A percentile compares a stretch with the other conserved stretches of the same genome.
These are phyloP conservation scores for Harpegnathos saltator DNA, from an alignment of 1,140 invertebrate species.

Conservation along the genomic window DNA sequence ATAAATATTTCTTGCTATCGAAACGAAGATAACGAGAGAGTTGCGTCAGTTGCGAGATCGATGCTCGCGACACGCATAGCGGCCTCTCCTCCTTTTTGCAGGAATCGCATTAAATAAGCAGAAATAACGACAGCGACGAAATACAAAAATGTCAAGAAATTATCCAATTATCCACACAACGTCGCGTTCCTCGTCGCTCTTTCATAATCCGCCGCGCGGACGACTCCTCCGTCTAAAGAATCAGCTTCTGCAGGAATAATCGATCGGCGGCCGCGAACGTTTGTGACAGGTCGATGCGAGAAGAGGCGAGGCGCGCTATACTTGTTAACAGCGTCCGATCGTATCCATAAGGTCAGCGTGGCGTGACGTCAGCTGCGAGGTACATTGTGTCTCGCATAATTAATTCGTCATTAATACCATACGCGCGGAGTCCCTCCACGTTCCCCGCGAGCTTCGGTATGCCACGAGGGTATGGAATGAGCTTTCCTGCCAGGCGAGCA, in stretches of 20 bases:
- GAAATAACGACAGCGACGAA: neutral
- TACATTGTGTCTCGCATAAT: slow-evolving; percentile 71
- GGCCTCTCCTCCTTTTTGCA: neutral
- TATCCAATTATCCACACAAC: no score
- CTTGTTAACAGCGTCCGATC: slow-evolving; percentile 22
- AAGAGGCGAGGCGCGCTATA: neutral
- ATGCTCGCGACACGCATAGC: neutral
- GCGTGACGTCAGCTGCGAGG: slow-evolving; percentile 55
- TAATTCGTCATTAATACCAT: slow-evolving; percentile 57
- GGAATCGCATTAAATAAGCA: slow-evolving; percentile 15
- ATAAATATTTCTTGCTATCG: no score
- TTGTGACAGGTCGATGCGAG: neutral
- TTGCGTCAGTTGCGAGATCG: slow-evolving; percentile 7
- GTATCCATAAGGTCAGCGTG: slow-evolving; percentile 70
- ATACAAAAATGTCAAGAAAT: no score
- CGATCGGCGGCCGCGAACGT: no score
- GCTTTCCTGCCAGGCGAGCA: slow-evolving; percentile 18
- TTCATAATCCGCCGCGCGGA: no score
- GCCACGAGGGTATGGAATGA: slow-evolving; percentile 23
- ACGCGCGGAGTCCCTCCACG: neutral
- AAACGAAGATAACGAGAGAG: neutral
- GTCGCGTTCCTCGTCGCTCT: no score
- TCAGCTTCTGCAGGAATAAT: slow-evolving; percentile 9
- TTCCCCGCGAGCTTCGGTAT: neutral
- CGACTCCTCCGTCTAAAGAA: neutral